Base-by-base conservation (phyloP, 2,888 invertebrate species). In the Eubasilissa splendida region DNA sequence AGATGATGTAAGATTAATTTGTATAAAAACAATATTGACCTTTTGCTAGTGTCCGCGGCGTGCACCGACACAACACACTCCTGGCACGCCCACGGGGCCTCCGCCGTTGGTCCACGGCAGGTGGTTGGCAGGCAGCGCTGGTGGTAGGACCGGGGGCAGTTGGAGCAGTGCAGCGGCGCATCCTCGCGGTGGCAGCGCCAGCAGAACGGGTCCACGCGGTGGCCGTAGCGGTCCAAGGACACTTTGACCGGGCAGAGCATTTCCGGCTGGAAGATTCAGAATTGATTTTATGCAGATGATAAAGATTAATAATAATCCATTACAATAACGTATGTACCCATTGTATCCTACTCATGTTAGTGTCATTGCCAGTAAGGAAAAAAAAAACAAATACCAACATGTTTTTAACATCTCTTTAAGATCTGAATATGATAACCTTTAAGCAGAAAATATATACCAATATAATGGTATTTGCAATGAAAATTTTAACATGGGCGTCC, bases 61-160 rank as follows among this genome's bases (percentile, higher is more conserved):
- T 92, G 92, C 83, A 96, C 89, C 74, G 95, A 92, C 8, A 91
- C 88, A 83, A 94, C 90, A 87, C 98, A 99, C 87, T 98, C 98
- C 0, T 96, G 95, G 86, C 98, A 98, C 73, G 95, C 93, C 96
- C 97, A 97, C 85, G 86, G 89, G 79, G 90, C 87, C 58, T 87
- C 87, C 71, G 89, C 87, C 2, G 88, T 86, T 8, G 91, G 86
- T 2, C 89, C 88, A 54, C 89, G 87, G 4, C 88, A 86, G 9
- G 90, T 86, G 1, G 89, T 88, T 0, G 89, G 88, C 80, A 95
- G 91, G 88, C 98, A 98, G 86, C 93, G 94, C 12, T 91, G 90
- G 89, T 98, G 98, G 89, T 93, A 98, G 0, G 95, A 93, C 50
- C 98, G 91, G 3, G 96, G 95, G 87, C 98, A 98, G 31, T 95